Base-by-base conservation (phyloP, 1,140 invertebrate genomes). In the Bombyx mandarina region DNA sequence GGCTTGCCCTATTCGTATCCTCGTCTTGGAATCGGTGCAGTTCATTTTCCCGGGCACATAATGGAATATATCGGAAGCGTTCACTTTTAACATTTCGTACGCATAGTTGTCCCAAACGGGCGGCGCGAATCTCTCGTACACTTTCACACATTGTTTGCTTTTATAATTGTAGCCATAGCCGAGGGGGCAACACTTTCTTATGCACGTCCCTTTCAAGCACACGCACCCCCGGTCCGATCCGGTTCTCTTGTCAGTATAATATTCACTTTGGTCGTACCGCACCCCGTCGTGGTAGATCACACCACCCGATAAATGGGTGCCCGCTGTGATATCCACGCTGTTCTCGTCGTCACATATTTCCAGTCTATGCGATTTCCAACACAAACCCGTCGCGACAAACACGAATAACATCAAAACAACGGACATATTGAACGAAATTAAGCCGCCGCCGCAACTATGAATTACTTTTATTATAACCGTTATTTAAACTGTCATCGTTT, bases 151-250 rank as follows among this genome's bases (percentile, higher is more conserved):
- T 5, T 18, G 46, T n/a, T 61, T 69, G 5, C 43, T 9, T 0
- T n/a, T 43, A 8, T 12, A 7, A 7, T 65, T 6, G 50, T 71
- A 73, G 0, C 54, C 71, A 6, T 57, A 53, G 1, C 75, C 76
- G 0, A 60, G 7, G 0, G 71, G 68, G 48, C 78, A 81, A 35
- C 76, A 81, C 52, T 81, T 81, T 10, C 60, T 52, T 4, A 71
- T 10, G 54, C 74, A 77, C 1, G 18, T 58, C 8, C 67, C 60
- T 48, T 71, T 71, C 7, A 43, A 45, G 53, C 77, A 79, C n/a
- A 73, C 35, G 61, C 77, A 75, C 6, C 69, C 68, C 48, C 60
- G 60, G 43, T 67, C 58, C 6, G 47, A 52, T 6, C 53, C 59
- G 3, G 62, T 65, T 7, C 46, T 8, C 10, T 63, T 66, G n/a